Conservation (phyloP, 2,797 vertebrate genomes). For the Perodicticus potto region DNA sequence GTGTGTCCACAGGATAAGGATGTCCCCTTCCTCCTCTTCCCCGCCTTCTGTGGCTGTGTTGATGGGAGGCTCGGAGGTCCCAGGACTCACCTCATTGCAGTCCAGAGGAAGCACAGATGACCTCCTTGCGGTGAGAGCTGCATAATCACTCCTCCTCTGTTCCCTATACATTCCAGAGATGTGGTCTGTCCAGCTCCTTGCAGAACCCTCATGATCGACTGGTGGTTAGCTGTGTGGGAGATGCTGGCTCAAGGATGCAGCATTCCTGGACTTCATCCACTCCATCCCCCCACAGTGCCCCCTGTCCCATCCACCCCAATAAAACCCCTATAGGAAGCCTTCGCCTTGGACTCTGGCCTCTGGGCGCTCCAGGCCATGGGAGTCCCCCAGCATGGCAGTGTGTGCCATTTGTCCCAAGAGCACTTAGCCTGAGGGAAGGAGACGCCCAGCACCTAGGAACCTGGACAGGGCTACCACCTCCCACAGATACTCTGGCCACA, state of each 20-base stretch:
- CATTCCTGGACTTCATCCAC: background rate
- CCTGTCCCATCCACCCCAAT: no score
- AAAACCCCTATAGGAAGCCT: background rate
- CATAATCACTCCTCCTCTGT: background rate
- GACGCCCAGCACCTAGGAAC: background rate
- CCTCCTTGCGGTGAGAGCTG: background rate
- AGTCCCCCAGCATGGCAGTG: background rate
- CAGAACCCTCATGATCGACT: background rate
- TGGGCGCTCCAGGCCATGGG: background rate
- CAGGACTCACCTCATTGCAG: background rate
- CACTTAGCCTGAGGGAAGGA: background rate
- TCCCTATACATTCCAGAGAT: background rate
- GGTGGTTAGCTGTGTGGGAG: background rate
- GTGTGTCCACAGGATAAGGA: background rate
- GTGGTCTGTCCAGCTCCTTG: background rate
- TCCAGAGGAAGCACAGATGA: background rate
- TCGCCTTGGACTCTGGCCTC: background rate
- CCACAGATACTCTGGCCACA: background rate
- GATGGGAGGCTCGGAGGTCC: no score
- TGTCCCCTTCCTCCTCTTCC: background rate
- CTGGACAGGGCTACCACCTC: background rate
- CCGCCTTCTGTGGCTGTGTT: background rate
- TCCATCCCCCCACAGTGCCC: accelerated
- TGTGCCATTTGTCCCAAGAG: background rate
- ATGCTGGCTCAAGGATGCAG: accelerated